Conservation (phyloP, 35 echinoderm and acorn worm genomes). For the Strongylocentrotus purpuratus region DNA sequence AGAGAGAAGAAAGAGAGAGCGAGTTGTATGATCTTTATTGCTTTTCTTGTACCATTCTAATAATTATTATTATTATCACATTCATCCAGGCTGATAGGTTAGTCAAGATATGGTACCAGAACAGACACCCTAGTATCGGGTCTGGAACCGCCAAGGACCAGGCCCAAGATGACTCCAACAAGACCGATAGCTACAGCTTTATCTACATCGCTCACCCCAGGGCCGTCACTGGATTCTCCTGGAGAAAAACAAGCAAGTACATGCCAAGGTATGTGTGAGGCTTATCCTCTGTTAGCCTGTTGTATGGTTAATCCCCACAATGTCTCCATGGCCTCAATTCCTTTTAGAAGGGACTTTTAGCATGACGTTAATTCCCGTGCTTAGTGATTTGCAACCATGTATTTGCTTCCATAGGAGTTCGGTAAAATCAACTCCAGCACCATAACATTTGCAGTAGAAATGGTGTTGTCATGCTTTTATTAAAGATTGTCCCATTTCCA, state of each 20-base stretch:
- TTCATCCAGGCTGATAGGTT: constrained; percentile 75
- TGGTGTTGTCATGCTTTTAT: too few species aligned
- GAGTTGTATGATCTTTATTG: too few species aligned
- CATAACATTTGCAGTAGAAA: too few species aligned
- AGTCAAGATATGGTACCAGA: constrained; percentile 91
- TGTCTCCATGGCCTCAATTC: too few species aligned
- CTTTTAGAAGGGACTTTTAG: too few species aligned
- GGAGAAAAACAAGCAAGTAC: constrained; percentile 96
- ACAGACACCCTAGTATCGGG: constrained; percentile 56
- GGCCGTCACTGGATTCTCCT: constrained; percentile 94
- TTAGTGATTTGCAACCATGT: too few species aligned
- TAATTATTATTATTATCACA: not conserved
- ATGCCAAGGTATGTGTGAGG: constrained; percentile 77
- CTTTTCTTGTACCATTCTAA: not conserved
- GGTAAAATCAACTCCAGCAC: too few species aligned
- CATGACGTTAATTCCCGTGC: too few species aligned
- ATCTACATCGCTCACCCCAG: constrained; percentile 95
- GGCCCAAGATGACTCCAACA: constrained; percentile 53
- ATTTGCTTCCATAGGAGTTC: too few species aligned
- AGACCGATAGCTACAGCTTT: constrained; percentile 85
- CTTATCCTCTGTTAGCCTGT: not conserved
- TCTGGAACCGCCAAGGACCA: constrained; percentile 25
- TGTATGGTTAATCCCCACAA: not conserved
- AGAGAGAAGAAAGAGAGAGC: too few species aligned
- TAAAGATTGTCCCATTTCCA: too few species aligned